A percentile compares a stretch with the other conserved stretches of the same genome.
phyloP scores from a whole-genome alignment of 2,797 vertebrate species.

The Silurus lanzhouensis region DNA sequence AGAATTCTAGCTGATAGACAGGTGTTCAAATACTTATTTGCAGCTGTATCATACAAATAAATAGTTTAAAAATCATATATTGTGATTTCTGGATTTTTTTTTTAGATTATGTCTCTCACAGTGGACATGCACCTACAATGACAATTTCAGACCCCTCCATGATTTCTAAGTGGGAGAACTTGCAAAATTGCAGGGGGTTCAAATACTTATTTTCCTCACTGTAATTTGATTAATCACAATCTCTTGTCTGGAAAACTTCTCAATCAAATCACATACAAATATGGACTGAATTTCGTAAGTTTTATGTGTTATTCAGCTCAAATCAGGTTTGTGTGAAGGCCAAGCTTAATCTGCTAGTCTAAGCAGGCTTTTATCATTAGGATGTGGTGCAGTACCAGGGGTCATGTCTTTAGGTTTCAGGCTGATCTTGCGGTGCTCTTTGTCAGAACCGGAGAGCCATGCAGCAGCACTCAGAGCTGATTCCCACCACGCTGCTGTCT shows the following conservation, averaged over 20 bases:
- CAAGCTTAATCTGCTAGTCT: not conserved
- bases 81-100: too few species aligned
- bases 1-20: too few species aligned
- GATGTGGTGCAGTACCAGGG: conserved; percentile 76
- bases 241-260: not conserved
- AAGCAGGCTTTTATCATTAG: not conserved
- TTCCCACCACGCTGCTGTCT: conserved; percentile 85
- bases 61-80: too few species aligned
- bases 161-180: too few species aligned
- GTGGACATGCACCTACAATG: too few species aligned
- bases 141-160: too few species aligned
- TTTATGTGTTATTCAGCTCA: not conserved
- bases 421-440: conserved; percentile 76
- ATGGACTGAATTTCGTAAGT: not conserved
- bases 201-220: too few species aligned
- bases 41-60: too few species aligned
- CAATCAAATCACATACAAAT: not conserved
- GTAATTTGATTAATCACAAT: not conserved
- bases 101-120: too few species aligned
- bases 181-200: too few species aligned
- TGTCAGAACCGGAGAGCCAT: conserved; percentile 83
- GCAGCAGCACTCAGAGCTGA: conserved; percentile 71
- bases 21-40: too few species aligned
- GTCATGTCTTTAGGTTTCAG: conserved; percentile 85
- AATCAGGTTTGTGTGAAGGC: not conserved